Conservation (phyloP, 2,113 vertebrate genomes). For the Anas platyrhynchos region DNA sequence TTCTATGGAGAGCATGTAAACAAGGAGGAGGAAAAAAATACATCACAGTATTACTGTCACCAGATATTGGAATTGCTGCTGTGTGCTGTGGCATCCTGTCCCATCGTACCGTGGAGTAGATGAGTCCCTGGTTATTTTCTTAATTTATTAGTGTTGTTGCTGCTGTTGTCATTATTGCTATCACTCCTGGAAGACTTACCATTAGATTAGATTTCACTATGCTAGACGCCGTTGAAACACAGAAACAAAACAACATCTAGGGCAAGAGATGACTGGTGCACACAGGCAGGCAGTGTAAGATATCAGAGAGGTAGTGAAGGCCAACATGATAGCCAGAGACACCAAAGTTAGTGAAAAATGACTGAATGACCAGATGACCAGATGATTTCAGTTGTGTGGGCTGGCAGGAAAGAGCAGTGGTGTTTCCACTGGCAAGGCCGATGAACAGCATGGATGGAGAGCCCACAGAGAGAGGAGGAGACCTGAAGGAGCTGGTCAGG, state of each 20-base stretch:
- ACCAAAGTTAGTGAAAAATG: neutral
- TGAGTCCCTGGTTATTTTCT: neutral
- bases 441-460: accelerated
- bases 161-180: neutral
- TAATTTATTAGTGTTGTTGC: neutral
- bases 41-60: neutral
- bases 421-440: neutral
- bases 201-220: neutral
- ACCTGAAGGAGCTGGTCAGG: neutral
- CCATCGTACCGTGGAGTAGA: accelerated
- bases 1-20: neutral
- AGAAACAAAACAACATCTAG: neutral
- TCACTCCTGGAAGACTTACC: neutral
- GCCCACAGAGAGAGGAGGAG: neutral
- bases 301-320: neutral
- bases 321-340: neutral
- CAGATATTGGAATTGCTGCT: neutral
- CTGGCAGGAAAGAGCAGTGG: neutral
- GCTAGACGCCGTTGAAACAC: neutral
- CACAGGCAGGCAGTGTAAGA: neutral
- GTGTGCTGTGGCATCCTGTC: neutral
- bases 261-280: neutral
- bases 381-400: accelerated
- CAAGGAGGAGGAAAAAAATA: neutral
- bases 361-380: neutral